Evolutionary conservation across 1,140 invertebrate species (phyloP), one percentile per base, ranked within the genome.

Genomic region (Rhynchophorus ferrugineus): DNA sequence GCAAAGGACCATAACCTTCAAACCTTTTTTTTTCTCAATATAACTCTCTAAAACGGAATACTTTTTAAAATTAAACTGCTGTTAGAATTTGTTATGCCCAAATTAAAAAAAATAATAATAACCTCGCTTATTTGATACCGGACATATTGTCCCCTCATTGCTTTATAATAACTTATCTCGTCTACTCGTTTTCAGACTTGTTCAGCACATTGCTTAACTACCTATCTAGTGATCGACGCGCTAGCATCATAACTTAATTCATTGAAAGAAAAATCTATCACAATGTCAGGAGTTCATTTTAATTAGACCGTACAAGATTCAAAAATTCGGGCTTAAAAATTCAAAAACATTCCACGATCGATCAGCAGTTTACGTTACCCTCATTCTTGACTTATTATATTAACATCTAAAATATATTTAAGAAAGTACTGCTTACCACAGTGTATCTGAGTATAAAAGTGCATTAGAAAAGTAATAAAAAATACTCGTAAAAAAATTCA

Each of bases 401-500:
- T 29, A 33, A 45, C n/a, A 33, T 3, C 24, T 29, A 33, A 45
- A 35, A 45, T 29, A 45, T 22, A 45, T 18, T 45, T 34, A 19
- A 33, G 17, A 47, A 47, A 47, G 33, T 48, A 38, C 37, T 38
- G 46, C 16, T 39, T 20, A 41, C 38, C n/a, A 48, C 14, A 48
- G 36, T 43, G 17, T 49, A 3, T 41, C 38, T 41, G 37, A 57
- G 56, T 57, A 57, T 57, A 57, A 57, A 57, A 57, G 56, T 57
- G 56, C 56, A 33, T 57, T 57, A 47, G 52, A 56, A 52, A 57
- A 52, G 55, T 57, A 57, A 54, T 57, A 49, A 47, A 57, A 57
- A 57, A 57, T 46, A 44, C 47, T 54, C 54, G 42, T 52, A 49
- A 54, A 54, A 44, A 53, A 57, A 57, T 44, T 57, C 56, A 57